Base-by-base conservation (phyloP, 1,140 invertebrate species). In the Megathymus violae region DNA sequence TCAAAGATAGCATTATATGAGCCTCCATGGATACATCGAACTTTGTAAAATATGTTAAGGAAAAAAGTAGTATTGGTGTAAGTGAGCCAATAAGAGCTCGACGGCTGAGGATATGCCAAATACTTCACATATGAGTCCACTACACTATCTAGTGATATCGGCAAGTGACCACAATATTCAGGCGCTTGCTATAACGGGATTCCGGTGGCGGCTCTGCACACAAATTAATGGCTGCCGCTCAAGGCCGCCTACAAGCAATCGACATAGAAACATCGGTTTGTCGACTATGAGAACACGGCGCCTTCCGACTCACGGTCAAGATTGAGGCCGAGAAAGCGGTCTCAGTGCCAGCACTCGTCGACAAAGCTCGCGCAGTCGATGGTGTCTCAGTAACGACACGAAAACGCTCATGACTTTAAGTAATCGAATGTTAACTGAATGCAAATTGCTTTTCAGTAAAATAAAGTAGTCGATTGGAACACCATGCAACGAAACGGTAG, bases 231-330 rank as follows among this genome's bases (percentile, higher is more conserved):
- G 76, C 75, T 80, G 71, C 69, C 70, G 80, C 85, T 90, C 88
- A 90, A 90, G 88, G 88, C 88, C 85, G 83, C 83, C 83, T 86
- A 80, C 80, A 78, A 85, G 78, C 77, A 80, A 82, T 88, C 85
- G 85, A 88, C 82, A 88, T 86, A 85, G 80, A 88, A 87, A 86
- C 84, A 88, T 87, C 78, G 76, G 72, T 81, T 87, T 87, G 83
- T 81, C 79, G 78, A 81, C 80, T 79, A 80, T 80, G 82, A 85
- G 78, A 85, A 82, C 79, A 77, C 70, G 78, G 82, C 76, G 79
- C 76, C 76, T 80, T 79, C 76, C 69, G 56, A 77, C 64, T 67
- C 58, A 60, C 74, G 76, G 76, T 69, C 70, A 77, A 78, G 74
- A 89, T 81, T 78, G 82, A 76, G 82, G 80, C 66, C 84, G 76